These are phyloP conservation scores for Scotopteryx bipunctaria DNA, from an alignment of 2,888 invertebrate genomes.

Conservation along the genomic window DNA sequence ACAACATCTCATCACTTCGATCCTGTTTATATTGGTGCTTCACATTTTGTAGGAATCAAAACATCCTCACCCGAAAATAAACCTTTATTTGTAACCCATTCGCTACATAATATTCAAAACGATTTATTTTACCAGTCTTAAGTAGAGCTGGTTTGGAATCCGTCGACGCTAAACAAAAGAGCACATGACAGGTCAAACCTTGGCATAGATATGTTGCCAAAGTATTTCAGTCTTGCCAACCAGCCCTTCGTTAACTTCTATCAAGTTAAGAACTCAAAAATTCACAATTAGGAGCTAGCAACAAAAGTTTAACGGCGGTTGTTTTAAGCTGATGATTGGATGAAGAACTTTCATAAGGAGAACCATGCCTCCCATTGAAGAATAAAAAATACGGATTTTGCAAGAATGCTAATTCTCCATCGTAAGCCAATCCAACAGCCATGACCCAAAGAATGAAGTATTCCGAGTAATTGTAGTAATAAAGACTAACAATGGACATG, in stretches of 20 bases:
- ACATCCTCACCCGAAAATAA: conserved; percentile 6
- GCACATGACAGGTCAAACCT: conserved; percentile 26
- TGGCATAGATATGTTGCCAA: conserved; percentile 30
- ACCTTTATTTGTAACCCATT: not conserved
- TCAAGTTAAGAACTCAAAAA: no score
- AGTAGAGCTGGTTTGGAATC: conserved; percentile 21
- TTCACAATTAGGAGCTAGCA: no score
- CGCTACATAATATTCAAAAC: not conserved
- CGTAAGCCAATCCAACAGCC: conserved; percentile 6
- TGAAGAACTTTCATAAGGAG: no score
- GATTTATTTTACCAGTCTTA: conserved; percentile 7
- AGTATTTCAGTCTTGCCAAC: conserved; percentile 22
- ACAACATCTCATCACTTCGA: conserved; percentile 9
- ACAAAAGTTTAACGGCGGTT: no score
- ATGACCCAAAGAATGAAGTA: conserved; percentile 21
- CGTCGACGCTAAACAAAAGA: conserved; percentile 23
- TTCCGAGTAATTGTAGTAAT: conserved; percentile 37
- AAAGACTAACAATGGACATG: conserved; percentile 42
- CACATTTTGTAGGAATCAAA: conserved; percentile 9
- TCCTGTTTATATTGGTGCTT: conserved; percentile 13
- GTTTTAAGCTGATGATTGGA: no score
- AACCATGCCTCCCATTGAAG: no score
- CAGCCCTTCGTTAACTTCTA: conserved; percentile 24
- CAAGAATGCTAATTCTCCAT: no score
- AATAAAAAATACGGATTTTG: no score